Base-by-base conservation (phyloP, 2,797 vertebrate genomes). In the Xiphorhynchus erythropygius region DNA sequence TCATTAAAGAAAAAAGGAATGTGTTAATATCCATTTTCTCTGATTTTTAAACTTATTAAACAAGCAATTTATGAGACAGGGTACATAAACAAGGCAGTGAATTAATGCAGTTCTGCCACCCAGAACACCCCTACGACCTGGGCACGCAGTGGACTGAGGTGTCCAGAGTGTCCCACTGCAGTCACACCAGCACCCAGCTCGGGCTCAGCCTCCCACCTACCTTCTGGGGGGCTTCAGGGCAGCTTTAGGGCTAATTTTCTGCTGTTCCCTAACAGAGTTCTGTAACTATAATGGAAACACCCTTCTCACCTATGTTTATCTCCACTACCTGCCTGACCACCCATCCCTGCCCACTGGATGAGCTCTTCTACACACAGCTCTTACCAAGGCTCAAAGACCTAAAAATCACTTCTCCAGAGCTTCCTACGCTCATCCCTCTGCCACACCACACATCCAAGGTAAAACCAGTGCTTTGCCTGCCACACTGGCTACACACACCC, bases 401-500 rank as follows among this genome's bases (percentile, higher is more conserved):
- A 12, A 5, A 2, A 30, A 44, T 11, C 15, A 10, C 47, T 62
- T 57, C 64, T 42, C 27, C 37, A 80, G 32, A 86, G 42, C 55
- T 19, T 39, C 65, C 74, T 8, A 6, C 0, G 0, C 56, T 39
- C 47, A n/a, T 32, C 22, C 32, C 35, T 52, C 67, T 37, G 25
- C n/a, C 62, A 24, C 23, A 14, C 9, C 46, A 65, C 28, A 17
- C 7, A n/a, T 3, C 15, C 50, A 55, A 75, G 7, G 13, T 1
- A 30, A 24, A 73, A 37, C 0, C 9, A 8, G 7, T 30, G 19
- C 80, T 30, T 19, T 32, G 52, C 52, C 18, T 19, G 19, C 30
- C 32, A 19, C 0, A 0, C 0, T 42, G 41, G 24, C 55, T 10
- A 3, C 8, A 28, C 25, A 27, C 17, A 1, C 22, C 4, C n/a